Conservation (phyloP, 2,888 invertebrate species). For the Nycteola revayana region DNA sequence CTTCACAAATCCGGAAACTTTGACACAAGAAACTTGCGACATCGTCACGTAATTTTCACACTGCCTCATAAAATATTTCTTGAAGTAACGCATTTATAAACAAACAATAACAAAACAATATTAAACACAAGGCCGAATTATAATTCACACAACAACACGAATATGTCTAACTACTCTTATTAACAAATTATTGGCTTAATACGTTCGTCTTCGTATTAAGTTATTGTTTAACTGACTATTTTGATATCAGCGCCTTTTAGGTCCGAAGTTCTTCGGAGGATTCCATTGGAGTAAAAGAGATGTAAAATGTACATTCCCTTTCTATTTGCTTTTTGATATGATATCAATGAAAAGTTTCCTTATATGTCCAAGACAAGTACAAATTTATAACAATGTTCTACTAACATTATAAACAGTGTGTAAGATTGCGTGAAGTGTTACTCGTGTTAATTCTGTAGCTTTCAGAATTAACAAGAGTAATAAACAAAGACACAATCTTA, state of each 20-base stretch:
- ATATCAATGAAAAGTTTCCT: slow-evolving; percentile 5
- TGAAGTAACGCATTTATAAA: slow-evolving; percentile 13
- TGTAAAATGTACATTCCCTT: slow-evolving; percentile 16
- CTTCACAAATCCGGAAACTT: slow-evolving; percentile 36
- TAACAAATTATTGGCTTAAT: slow-evolving; percentile 5
- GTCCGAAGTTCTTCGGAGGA: slow-evolving; percentile 8
- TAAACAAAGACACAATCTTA: no score
- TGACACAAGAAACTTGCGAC: slow-evolving; percentile 34
- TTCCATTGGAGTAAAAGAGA: slow-evolving; percentile 12
- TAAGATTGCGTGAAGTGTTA: no score
- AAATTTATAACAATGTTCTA: no score
- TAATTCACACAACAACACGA: slow-evolving; percentile 14
- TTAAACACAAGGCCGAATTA: slow-evolving; percentile 14
- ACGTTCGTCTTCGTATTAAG: slow-evolving; percentile 23
- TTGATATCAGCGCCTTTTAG: slow-evolving; percentile 11
- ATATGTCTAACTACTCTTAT: slow-evolving; percentile 12
- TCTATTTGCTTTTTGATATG: slow-evolving; percentile 27
- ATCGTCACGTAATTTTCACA: slow-evolving; percentile 31
- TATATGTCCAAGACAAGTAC: not conserved
- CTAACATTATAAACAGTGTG: no score
- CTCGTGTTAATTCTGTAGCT: no score
- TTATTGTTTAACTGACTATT: slow-evolving; percentile 19
- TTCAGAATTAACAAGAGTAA: no score
- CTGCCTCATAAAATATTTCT: slow-evolving; percentile 12
- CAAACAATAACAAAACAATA: slow-evolving; percentile 13